phyloP scores from a whole-genome alignment of 2,113 vertebrate genomes.

The Anoura caudifer region DNA sequence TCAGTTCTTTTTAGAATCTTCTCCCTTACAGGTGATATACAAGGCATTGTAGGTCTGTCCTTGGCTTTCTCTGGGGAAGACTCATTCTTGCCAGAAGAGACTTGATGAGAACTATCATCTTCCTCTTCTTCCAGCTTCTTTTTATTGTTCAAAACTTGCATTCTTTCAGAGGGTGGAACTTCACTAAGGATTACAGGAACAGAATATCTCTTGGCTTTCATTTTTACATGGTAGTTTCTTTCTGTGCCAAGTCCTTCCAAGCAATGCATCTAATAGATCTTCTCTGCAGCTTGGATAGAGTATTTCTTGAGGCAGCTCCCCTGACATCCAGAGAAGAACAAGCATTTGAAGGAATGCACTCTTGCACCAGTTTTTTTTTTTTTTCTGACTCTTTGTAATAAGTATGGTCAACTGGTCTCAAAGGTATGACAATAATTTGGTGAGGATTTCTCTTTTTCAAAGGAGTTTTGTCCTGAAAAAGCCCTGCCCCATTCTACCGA shows the following conservation, averaged over 20 bases:
- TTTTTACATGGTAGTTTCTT: constrained; percentile 70
- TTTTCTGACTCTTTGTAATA: too few species aligned
- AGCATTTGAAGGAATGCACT: too few species aligned
- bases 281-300: neutral
- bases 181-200: constrained; percentile 44
- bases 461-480: constrained; percentile 59
- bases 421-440: constrained; percentile 64
- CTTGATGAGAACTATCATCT: neutral
- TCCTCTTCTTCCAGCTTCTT: constrained; percentile 59
- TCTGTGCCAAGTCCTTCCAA: constrained; percentile 79
- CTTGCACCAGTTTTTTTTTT: too few species aligned
- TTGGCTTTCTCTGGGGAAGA: constrained; percentile 61
- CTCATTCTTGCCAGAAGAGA: constrained; percentile 47
- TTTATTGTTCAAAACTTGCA: constrained; percentile 74
- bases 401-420: constrained; percentile 33
- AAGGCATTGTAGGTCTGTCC: constrained; percentile 47
- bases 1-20: constrained; percentile 83
- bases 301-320: too few species aligned
- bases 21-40: constrained; percentile 73
- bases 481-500: constrained; percentile 50
- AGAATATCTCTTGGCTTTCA: constrained; percentile 59
- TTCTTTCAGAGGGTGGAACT: constrained; percentile 85
- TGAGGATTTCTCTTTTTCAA: constrained; percentile 55
- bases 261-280: constrained; percentile 55
- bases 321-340: too few species aligned